Evolutionary conservation across 2,797 vertebrate species (phyloP).

Genomic region (Myotis vivesi): DNA sequence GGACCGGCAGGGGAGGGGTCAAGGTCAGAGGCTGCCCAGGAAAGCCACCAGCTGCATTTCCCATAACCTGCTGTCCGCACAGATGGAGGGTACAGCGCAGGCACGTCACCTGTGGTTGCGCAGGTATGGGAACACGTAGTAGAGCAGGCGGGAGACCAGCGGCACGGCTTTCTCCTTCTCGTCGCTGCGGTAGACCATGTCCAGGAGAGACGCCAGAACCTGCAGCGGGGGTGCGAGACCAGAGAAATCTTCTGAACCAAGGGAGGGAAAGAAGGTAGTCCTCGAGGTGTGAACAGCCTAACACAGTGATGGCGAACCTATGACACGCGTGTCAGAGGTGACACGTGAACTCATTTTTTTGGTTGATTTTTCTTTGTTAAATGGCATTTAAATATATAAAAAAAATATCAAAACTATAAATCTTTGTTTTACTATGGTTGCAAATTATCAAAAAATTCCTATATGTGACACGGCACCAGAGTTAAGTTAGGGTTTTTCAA

Average conservation of each 20-base stretch:
- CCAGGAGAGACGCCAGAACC: conserved; percentile 92
- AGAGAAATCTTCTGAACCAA: background rate
- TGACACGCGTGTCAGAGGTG: too few species aligned
- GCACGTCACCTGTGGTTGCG: conserved; percentile 93
- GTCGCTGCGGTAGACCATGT: conserved; percentile 97
- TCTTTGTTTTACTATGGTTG: too few species aligned
- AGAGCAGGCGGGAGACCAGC: conserved; percentile 94
- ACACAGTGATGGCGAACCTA: too few species aligned
- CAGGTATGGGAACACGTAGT: conserved; percentile 96
- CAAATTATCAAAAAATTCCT: too few species aligned
- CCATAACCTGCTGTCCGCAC: background rate
- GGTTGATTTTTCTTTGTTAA: too few species aligned
- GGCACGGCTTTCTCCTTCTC: conserved; percentile 98
- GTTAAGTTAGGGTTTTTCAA: too few species aligned
- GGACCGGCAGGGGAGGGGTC: background rate
- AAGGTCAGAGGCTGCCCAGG: background rate
- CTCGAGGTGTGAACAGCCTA: rapidly evolving
- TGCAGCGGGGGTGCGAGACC: background rate
- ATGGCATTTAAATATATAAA: too few species aligned
- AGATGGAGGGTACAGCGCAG: rapidly evolving
- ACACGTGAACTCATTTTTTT: too few species aligned
- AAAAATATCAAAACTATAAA: too few species aligned
- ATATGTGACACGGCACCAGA: too few species aligned
- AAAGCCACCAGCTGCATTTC: background rate
- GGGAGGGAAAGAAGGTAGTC: rapidly evolving